These are phyloP conservation scores for Sclerurus mexicanus DNA, from an alignment of 2,113 vertebrate genomes.

Conservation along the genomic window DNA sequence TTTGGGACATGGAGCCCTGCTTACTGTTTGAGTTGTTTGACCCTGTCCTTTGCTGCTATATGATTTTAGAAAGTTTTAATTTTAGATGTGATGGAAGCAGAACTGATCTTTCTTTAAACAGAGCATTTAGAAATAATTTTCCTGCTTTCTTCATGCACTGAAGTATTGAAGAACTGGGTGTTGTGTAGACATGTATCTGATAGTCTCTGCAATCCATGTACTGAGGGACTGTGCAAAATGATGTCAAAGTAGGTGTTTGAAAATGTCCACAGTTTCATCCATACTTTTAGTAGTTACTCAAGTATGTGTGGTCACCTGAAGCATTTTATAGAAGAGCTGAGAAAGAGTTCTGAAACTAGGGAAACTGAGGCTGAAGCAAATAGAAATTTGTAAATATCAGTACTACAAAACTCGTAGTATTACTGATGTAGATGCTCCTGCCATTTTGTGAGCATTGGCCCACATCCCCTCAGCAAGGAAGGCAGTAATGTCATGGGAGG, in stretches of 20 bases:
- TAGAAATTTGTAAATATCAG: not conserved
- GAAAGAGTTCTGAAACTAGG: not conserved
- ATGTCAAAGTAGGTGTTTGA: not conserved
- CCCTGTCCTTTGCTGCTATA: not conserved
- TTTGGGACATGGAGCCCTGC: not conserved
- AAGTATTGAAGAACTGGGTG: not conserved
- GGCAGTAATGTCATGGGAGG: not conserved
- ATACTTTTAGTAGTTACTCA: not conserved
- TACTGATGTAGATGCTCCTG: not conserved
- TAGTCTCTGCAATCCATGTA: rapidly evolving
- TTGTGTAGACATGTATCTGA: not conserved
- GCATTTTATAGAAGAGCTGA: not conserved
- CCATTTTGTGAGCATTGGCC: rapidly evolving
- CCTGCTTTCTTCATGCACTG: not conserved
- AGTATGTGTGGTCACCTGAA: not conserved
- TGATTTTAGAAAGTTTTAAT: not conserved
- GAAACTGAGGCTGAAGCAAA: not conserved
- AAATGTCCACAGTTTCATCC: not conserved
- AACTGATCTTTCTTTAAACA: not conserved
- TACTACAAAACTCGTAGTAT: not conserved
- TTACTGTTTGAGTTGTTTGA: not conserved
- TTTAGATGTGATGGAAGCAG: not conserved
- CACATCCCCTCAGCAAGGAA: not conserved
- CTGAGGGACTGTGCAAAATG: not conserved
- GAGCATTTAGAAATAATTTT: not conserved